phyloP scores from a whole-genome alignment of 2,113 vertebrate genomes.

The Recurvirostra avosetta region DNA sequence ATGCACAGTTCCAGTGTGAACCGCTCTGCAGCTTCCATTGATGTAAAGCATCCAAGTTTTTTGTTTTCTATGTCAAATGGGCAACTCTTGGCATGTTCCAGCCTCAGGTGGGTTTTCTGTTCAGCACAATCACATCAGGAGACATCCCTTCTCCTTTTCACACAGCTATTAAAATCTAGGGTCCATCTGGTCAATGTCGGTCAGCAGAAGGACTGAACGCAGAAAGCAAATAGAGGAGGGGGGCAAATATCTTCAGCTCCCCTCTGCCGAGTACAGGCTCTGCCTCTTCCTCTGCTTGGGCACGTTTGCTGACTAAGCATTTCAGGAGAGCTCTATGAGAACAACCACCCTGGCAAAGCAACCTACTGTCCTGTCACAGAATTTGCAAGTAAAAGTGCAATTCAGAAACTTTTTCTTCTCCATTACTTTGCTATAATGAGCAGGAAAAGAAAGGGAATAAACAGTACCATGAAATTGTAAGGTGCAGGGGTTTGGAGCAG shows the following conservation, averaged over 20 bases:
- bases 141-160: slow-evolving; percentile 42
- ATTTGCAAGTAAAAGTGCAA: neutral
- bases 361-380: neutral
- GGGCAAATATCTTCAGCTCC: neutral
- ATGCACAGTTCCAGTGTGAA: slow-evolving; percentile 58
- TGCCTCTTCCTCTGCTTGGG: neutral
- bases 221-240: neutral
- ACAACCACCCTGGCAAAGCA: neutral
- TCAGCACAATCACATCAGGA: slow-evolving; percentile 12
- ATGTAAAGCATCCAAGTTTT: slow-evolving; percentile 57
- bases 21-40: slow-evolving; percentile 55
- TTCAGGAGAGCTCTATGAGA: neutral
- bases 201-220: neutral
- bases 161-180: neutral
- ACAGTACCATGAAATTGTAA: neutral
- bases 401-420: neutral
- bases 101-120: slow-evolving; percentile 58
- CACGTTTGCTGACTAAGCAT: neutral
- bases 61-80: slow-evolving; percentile 52
- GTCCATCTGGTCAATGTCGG: neutral
- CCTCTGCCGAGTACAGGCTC: neutral
- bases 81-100: slow-evolving; percentile 24
- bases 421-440: neutral
- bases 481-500: neutral
- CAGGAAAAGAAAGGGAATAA: neutral